Evolutionary conservation across 2,797 vertebrate species (phyloP).

Genomic region (Lithobates sylvaticus): DNA sequence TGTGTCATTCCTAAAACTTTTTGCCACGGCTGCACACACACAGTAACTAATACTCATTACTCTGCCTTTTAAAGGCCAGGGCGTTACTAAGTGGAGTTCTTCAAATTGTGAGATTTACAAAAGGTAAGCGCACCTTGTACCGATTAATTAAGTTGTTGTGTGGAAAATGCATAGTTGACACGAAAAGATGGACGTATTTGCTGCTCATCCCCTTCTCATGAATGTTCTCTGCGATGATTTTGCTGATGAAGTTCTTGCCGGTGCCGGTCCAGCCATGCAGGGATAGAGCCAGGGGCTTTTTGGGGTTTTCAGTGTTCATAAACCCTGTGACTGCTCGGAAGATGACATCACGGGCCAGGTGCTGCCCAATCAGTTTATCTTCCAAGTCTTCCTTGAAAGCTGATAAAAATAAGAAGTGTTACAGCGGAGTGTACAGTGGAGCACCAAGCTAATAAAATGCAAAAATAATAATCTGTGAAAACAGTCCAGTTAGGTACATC

Average conservation of each 20-base stretch:
- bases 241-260: slow-evolving; percentile 93
- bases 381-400: slow-evolving; percentile 78
- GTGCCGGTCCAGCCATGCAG: slow-evolving; percentile 94
- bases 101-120: no score
- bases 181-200: slow-evolving; percentile 88
- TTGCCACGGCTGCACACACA: no score
- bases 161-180: slow-evolving; percentile 89
- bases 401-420: slow-evolving; percentile 44
- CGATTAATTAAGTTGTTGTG: slow-evolving; percentile 76
- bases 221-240: slow-evolving; percentile 85
- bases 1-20: no score
- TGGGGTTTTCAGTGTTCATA: slow-evolving; percentile 83
- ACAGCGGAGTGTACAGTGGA: no score
- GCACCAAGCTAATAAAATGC: no score
- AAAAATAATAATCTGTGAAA: neutral
- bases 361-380: slow-evolving; percentile 89
- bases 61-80: no score
- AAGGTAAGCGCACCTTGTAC: slow-evolving; percentile 82
- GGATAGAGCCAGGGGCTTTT: slow-evolving; percentile 92
- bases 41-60: no score
- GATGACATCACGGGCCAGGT: slow-evolving; percentile 79
- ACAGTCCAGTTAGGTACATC: no score
- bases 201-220: slow-evolving; percentile 86
- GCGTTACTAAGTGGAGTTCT: no score
- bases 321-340: slow-evolving; percentile 87